Base-by-base conservation (phyloP, 2,888 invertebrate genomes). In the Stegana nigrithorax region DNA sequence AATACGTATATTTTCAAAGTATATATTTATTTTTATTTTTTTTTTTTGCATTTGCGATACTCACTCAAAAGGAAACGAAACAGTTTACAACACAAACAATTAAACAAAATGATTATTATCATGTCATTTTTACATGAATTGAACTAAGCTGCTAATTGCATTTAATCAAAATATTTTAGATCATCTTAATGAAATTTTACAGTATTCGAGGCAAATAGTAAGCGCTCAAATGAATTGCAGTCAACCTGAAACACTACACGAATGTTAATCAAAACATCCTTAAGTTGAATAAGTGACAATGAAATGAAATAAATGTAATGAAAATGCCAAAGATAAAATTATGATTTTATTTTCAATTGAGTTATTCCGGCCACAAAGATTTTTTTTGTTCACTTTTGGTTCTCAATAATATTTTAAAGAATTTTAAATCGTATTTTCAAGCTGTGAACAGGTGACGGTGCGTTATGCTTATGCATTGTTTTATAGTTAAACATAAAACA, bases 321-420 rank as follows among this genome's bases (percentile, higher is more conserved):
- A 78, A 80, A 78, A 80, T 78, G 77, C 78, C 78, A 78, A 78
- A 78, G 78, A 78, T 75, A 75, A 61, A n/a, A 50, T 25, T 55
- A 29, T 61, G 45, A 59, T 47, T 60, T 59, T 60, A n/a, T 26
- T 47, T 50, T 47, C 14, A 39, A 14, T 27, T 47, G 23, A 27
- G 2, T 23, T 32, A n/a, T n/a, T 29, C 39, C 1, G 5, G 7
- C n/a, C n/a, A 36, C 21, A 56, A 29, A 32, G 29, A 14, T 1
- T 55, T 17, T 53, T 25, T 60, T 39, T 47, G 25, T 26, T 23
- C 50, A 42, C 8, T 4, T 10, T 36, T 36, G n/a, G n/a, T n/a
- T 10, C 36, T n/a, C 36, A 36, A n/a, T n/a, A 10, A 36, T 36
- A 36, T 36, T 36, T 5, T n/a, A n/a, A n/a, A n/a, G n/a, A n/a